Evolutionary conservation across 2,797 vertebrate genomes (phyloP).

Genomic region (Semotilus atromaculatus): DNA sequence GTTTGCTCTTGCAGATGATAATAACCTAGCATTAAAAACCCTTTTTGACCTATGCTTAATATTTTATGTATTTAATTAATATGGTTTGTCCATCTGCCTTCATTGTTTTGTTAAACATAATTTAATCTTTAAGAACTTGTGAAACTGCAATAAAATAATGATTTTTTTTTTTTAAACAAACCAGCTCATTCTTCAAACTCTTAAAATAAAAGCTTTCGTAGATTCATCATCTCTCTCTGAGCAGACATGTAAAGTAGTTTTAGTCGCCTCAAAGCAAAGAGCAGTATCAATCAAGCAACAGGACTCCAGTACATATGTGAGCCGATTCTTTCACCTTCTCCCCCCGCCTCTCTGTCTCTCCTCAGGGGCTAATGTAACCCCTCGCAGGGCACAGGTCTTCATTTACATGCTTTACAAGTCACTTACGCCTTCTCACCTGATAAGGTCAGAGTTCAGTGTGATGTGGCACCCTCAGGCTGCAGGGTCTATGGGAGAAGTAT

Average conservation of each 20-base stretch:
- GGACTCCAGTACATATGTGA: conserved; percentile 17
- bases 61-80: neutral
- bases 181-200: neutral
- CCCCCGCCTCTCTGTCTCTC: neutral
- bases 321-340: neutral
- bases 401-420: conserved; percentile 68
- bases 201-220: conserved; percentile 20
- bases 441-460: conserved; percentile 59
- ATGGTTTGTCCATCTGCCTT: neutral
- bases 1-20: conserved; percentile 9
- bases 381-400: conserved; percentile 45
- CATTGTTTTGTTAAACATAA: neutral
- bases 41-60: neutral
- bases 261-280: conserved; percentile 58
- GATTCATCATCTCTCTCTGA: conserved; percentile 13
- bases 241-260: conserved; percentile 12
- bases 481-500: conserved; percentile 17
- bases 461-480: conserved; percentile 51
- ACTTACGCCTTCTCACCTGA: conserved; percentile 71
- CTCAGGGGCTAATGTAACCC: conserved; percentile 45
- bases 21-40: neutral
- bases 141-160: neutral
- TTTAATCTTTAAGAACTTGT: neutral
- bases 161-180: neutral
- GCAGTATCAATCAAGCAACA: conserved; percentile 12